These are phyloP conservation scores for Pristionchus japonicus DNA, from an alignment of 2,888 invertebrate species.

Conservation along the genomic window DNA sequence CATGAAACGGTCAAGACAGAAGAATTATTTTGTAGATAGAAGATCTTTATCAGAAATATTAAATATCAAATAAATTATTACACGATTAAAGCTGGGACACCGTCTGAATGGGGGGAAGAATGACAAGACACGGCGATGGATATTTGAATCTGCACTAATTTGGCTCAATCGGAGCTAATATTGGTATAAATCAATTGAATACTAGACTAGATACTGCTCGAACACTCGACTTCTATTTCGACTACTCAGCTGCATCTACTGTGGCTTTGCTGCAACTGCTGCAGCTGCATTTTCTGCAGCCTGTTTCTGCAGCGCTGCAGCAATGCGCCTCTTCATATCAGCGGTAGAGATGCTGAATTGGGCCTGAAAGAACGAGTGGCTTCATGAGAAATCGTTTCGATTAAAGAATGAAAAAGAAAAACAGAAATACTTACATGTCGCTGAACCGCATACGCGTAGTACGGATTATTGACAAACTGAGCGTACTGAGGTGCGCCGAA, in stretches of 20 bases:
- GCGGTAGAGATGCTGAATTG: conserved; percentile 40
- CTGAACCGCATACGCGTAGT: conserved; percentile 5
- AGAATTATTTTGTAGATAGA: no score
- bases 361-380: background rate
- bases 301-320: conserved; percentile 27
- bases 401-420: no score
- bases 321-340: conserved; percentile 29
- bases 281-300: conserved; percentile 27
- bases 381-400: background rate
- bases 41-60: background rate
- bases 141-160: background rate
- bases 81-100: conserved; percentile 32
- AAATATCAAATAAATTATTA: background rate
- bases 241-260: background rate
- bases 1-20: no score
- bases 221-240: no score
- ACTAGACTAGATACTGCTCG: background rate
- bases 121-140: conserved; percentile 11
- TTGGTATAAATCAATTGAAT: background rate
- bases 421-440: background rate
- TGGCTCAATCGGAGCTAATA: background rate
- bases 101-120: background rate
- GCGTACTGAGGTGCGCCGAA: background rate
- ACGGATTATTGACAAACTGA: background rate
- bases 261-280: background rate